phyloP scores from a whole-genome alignment of 2,113 vertebrate genomes.

The Panthera uncia region DNA sequence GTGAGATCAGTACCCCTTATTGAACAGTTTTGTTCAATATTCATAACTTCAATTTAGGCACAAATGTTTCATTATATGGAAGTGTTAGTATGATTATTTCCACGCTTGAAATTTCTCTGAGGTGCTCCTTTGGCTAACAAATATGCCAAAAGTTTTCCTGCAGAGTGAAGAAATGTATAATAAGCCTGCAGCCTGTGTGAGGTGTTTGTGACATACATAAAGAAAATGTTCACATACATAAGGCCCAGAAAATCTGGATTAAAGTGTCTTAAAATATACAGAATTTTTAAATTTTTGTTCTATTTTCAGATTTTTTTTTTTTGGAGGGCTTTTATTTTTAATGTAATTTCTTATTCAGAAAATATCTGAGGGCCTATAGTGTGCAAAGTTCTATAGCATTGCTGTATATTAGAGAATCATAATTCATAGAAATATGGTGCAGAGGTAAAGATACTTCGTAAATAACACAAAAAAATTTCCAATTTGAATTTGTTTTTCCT shows the following conservation, averaged over 20 bases:
- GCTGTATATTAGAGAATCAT: neutral
- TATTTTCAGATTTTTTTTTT: neutral
- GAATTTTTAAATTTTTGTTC: neutral
- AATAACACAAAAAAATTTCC: constrained; percentile 15
- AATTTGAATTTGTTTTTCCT: constrained; percentile 33
- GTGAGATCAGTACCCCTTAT: neutral
- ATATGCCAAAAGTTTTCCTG: neutral
- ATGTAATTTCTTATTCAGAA: constrained; percentile 34
- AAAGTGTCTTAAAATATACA: constrained; percentile 43
- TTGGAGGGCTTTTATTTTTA: constrained; percentile 33
- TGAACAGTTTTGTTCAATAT: constrained; percentile 55
- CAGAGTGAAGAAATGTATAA: neutral
- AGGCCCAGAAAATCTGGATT: neutral
- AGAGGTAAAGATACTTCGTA: constrained; percentile 37
- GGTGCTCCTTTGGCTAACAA: neutral
- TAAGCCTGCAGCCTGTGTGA: neutral
- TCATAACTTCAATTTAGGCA: constrained; percentile 12
- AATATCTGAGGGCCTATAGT: constrained; percentile 16
- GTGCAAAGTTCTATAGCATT: neutral
- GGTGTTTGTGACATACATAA: neutral
- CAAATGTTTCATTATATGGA: constrained; percentile 15
- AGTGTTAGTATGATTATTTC: neutral
- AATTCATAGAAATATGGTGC: constrained; percentile 36
- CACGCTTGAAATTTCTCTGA: neutral
- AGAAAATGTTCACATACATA: constrained; percentile 13